A percentile compares a stretch with the other conserved stretches of the same genome.
These are phyloP conservation scores for Lamellibrachia luymesi DNA, from an alignment of 1,140 invertebrate genomes.

Conservation along the genomic window DNA sequence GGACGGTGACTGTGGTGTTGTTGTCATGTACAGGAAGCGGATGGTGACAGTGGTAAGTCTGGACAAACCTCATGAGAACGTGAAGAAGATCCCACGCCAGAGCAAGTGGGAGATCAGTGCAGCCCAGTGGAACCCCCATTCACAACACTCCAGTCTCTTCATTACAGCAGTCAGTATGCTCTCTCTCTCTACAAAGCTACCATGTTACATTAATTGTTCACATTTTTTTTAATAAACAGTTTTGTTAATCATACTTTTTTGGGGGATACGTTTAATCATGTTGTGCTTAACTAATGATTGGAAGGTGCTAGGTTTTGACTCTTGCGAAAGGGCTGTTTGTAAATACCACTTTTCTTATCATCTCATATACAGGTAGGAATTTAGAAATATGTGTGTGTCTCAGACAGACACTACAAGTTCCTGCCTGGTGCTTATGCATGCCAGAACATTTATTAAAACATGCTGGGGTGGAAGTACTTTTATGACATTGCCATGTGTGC, in stretches of 20 bases:
- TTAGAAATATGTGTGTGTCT: too few relatives aligned
- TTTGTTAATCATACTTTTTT: not conserved
- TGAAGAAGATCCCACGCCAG: slow-evolving; percentile 78
- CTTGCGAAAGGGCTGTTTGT: too few relatives aligned
- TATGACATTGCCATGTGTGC: too few relatives aligned
- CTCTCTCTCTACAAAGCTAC: not conserved
- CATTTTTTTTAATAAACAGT: not conserved
- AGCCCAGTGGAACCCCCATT: slow-evolving; percentile 86
- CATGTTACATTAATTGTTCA: too few relatives aligned
- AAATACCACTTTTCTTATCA: too few relatives aligned
- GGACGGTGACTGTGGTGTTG: slow-evolving; percentile 63
- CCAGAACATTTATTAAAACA: too few relatives aligned
- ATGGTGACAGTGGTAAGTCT: slow-evolving; percentile 79
- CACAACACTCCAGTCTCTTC: slow-evolving; percentile 75
- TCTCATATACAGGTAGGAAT: too few relatives aligned
- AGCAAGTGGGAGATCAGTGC: slow-evolving; percentile 91
- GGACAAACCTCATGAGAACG: slow-evolving; percentile 68
- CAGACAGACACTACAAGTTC: too few relatives aligned
- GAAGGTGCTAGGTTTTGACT: too few relatives aligned
- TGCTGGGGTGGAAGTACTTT: too few relatives aligned
- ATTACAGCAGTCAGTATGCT: slow-evolving; percentile 77
- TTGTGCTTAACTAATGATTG: not conserved
- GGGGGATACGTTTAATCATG: not conserved
- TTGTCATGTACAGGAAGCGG: slow-evolving; percentile 64
- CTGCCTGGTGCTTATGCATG: too few relatives aligned